These are phyloP conservation scores for Aphelenchoides fujianensis DNA, from an alignment of 1,140 invertebrate species.

Conservation along the genomic window DNA sequence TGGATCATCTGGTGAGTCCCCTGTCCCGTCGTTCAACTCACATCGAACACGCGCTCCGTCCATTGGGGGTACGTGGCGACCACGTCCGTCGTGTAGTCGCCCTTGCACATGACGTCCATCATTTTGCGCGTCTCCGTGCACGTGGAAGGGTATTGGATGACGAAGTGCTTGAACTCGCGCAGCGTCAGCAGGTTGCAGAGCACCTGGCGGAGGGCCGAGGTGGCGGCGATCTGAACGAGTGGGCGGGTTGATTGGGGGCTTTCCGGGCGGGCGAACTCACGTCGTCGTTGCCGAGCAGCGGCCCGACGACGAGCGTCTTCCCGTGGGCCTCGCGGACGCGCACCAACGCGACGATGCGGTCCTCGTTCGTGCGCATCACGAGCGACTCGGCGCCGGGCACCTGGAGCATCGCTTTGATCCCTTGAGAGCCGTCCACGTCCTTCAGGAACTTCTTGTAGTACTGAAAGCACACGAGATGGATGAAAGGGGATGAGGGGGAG, in stretches of 20 bases:
- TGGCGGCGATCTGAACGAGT: conserved; percentile 18
- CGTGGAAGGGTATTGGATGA: background rate
- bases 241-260: background rate
- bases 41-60: conserved; percentile 5
- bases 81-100: background rate
- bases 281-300: conserved; percentile 10
- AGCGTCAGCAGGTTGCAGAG: background rate
- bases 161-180: background rate
- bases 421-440: background rate
- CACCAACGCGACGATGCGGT: background rate
- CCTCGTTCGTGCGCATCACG: background rate
- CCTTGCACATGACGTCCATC: background rate
- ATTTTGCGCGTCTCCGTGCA: background rate
- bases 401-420: conserved; percentile 8
- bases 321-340: conserved; percentile 10
- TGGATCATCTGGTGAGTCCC: background rate
- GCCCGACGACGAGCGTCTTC: background rate
- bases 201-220: conserved; percentile 10
- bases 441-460: background rate
- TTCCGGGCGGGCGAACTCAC: too few species aligned
- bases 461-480: conserved; percentile 11
- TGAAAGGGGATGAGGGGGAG: background rate
- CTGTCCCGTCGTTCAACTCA: background rate
- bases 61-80: background rate
- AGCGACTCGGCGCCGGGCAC: background rate